Evolutionary conservation across 1,140 invertebrate species (phyloP).

Genomic region (Neodiprion pinetum): DNA sequence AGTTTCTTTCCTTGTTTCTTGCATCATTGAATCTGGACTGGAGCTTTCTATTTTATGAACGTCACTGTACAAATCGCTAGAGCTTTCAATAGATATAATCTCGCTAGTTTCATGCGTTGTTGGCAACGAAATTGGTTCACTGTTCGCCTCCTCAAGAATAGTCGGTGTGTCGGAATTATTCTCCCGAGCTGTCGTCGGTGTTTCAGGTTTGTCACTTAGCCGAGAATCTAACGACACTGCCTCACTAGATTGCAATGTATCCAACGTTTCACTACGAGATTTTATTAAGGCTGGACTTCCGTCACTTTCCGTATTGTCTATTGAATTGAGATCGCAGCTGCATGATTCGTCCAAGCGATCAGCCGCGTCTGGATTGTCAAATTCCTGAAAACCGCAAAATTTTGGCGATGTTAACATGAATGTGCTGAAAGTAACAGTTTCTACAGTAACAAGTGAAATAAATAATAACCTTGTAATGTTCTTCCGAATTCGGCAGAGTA

Average conservation of each 20-base stretch:
- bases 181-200: slow-evolving; percentile 41
- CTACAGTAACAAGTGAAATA: background rate
- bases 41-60: slow-evolving; percentile 50
- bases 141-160: slow-evolving; percentile 48
- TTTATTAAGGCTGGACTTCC: slow-evolving; percentile 63
- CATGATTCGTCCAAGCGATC: slow-evolving; percentile 59
- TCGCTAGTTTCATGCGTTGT: slow-evolving; percentile 54
- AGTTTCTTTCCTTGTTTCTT: slow-evolving; percentile 38
- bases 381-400: slow-evolving; percentile 41
- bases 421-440: slow-evolving; percentile 10
- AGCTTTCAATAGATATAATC: slow-evolving; percentile 50
- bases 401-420: background rate
- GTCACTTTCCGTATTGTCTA: slow-evolving; percentile 63
- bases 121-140: slow-evolving; percentile 41
- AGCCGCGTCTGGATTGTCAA: slow-evolving; percentile 50
- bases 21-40: slow-evolving; percentile 42
- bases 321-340: slow-evolving; percentile 66
- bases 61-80: slow-evolving; percentile 62
- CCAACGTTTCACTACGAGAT: slow-evolving; percentile 52
- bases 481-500: slow-evolving; percentile 56
- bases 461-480: slow-evolving; percentile 50
- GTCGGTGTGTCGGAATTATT: slow-evolving; percentile 48
- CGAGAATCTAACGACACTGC: slow-evolving; percentile 62
- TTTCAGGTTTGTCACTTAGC: slow-evolving; percentile 57
- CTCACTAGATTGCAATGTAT: slow-evolving; percentile 59